Base-by-base conservation (phyloP, 2,113 vertebrate genomes). In the Buteo buteo region DNA sequence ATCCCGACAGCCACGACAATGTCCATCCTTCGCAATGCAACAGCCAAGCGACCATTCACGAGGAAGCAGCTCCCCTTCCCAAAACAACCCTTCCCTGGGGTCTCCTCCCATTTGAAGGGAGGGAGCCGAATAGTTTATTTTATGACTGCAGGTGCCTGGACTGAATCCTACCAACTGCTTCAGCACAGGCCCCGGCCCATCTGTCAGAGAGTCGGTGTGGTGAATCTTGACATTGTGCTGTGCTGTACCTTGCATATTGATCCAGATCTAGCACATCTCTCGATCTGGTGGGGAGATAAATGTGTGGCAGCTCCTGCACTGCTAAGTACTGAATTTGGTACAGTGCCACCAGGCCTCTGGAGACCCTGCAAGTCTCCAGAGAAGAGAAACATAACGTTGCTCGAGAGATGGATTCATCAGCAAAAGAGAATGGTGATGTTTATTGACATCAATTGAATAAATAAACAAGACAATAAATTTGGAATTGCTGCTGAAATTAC, bases 401-500 rank as follows among this genome's bases (percentile, higher is more conserved):
- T 38, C 7, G 8, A 45, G 89, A 67, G 62, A 64, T 21, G 61
- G 55, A 78, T 91, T 84, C 0, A 3, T 86, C 90, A 93, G 67
- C 91, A 88, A 3, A 22, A 44, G 49, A 34, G 73, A 79, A 88
- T 11, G 34, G 45, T 70, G 74, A 64, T 79, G 78, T 83, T 96
- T 91, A 91, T 86, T 67, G 88, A 72, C 88, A 87, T 38, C 78
- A 91, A 49, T 69, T 10, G 67, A 83, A 94, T 95, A 95, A 96
- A 95, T 90, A 95, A 97, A 95, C 88, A 84, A 52, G 88, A 44
- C 66, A 49, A 83, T 96, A 96, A 97, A 97, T 90, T 74, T 77
- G 45, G 88, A 94, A 94, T 90, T 91, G 88, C 86, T 86, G 59
- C 62, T 96, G 94, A 94, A 96, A 97, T 93, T 15, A 88, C 81